A percentile compares a stretch with the other conserved stretches of the same genome.
phyloP scores from a whole-genome alignment of 2,888 invertebrate species.

The Lathronympha strigana region DNA sequence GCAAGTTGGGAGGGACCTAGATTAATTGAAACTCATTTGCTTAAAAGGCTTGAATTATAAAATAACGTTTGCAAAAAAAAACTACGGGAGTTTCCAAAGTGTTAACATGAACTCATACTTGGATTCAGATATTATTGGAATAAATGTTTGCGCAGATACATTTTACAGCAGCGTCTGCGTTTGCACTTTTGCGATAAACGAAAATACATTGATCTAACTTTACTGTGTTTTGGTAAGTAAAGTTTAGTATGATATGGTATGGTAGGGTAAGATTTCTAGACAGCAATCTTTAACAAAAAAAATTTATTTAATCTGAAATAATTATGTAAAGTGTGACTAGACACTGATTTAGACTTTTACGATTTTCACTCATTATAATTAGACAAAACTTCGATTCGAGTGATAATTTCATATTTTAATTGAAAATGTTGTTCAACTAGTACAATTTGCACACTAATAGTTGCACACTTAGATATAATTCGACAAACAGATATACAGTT shows the following conservation, averaged over 20 bases:
- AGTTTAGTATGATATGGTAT: too few relatives aligned
- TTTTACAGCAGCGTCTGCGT: neutral
- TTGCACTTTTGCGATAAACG: neutral
- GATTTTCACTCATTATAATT: too few relatives aligned
- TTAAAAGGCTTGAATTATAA: slow-evolving; percentile 54
- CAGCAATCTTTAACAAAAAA: too few relatives aligned
- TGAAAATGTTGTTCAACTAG: neutral
- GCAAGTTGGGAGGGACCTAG: slow-evolving; percentile 50
- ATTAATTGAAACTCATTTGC: slow-evolving; percentile 57
- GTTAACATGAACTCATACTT: slow-evolving; percentile 19
- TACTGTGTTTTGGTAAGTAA: too few relatives aligned
- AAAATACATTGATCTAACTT: too few relatives aligned
- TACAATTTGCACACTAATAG: neutral
- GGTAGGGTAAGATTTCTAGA: too few relatives aligned
- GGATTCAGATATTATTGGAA: slow-evolving; percentile 7
- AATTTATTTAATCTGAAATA: too few relatives aligned
- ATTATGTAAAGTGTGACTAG: too few relatives aligned
- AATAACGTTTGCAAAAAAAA: slow-evolving; percentile 32
- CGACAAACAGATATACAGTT: neutral
- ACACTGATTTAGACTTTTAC: too few relatives aligned
- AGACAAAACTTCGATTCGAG: too few relatives aligned
- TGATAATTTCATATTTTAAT: too few relatives aligned
- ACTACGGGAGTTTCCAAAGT: neutral
- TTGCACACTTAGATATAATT: neutral
- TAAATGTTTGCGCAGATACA: neutral